phyloP scores from a whole-genome alignment of 2,888 invertebrate genomes.

The Calameuta pallipes region DNA sequence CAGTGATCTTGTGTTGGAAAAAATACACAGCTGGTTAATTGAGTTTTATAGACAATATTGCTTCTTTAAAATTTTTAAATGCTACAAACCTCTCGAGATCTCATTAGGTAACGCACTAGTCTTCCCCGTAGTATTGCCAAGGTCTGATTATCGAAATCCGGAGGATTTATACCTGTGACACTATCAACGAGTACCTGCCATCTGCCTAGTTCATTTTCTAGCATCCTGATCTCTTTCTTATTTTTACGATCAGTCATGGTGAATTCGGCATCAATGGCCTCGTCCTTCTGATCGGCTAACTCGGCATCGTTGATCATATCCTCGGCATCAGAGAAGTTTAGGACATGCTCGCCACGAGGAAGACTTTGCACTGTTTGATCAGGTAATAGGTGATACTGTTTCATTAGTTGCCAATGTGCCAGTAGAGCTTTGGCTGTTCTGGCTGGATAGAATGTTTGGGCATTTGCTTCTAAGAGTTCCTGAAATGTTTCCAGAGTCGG shows the following conservation, averaged over 20 bases:
- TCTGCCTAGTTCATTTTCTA: slow-evolving; percentile 89
- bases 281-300: slow-evolving; percentile 83
- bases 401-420: slow-evolving; percentile 92
- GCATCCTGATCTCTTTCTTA: slow-evolving; percentile 86
- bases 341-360: slow-evolving; percentile 73
- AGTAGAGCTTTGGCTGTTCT: slow-evolving; percentile 87
- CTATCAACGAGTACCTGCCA: slow-evolving; percentile 96
- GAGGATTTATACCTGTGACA: slow-evolving; percentile 83
- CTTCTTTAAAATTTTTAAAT: not conserved
- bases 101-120: slow-evolving; percentile 93
- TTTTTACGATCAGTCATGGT: slow-evolving; percentile 79
- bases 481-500: slow-evolving; percentile 85
- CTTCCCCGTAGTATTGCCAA: slow-evolving; percentile 92
- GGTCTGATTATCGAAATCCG: slow-evolving; percentile 94
- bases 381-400: slow-evolving; percentile 89
- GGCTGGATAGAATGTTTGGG: slow-evolving; percentile 87
- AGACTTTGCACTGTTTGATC: slow-evolving; percentile 83
- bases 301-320: slow-evolving; percentile 88
- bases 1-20: slow-evolving; percentile 76
- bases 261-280: slow-evolving; percentile 82
- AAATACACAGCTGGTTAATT: slow-evolving; percentile 8
- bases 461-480: slow-evolving; percentile 84
- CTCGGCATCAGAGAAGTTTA: slow-evolving; percentile 92
- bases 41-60: not conserved
- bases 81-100: slow-evolving; percentile 80